Evolutionary conservation across 1,140 invertebrate genomes (phyloP), one percentile per base, ranked within the genome.

Genomic region (Drosophila watanabei): DNA sequence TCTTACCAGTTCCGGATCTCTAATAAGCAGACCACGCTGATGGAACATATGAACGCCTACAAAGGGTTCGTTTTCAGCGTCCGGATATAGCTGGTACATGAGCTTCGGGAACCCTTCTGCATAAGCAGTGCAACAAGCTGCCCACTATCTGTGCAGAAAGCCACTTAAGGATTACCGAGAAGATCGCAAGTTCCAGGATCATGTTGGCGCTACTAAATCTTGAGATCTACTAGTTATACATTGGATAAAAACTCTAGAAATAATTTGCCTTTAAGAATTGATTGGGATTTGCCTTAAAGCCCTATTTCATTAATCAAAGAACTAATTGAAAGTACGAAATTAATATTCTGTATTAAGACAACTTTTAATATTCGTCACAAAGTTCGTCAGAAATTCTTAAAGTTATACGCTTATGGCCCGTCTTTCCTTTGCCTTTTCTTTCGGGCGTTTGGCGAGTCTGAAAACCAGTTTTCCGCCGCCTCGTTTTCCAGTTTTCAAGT

Each of bases 21-120:
- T n/a, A n/a, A n/a, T n/a, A n/a, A n/a, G 82, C 45, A 95, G 48
- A 4, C 85, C 91, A 0, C 95, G 95, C 33, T 91, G 77, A 24
- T 92, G 78, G n/a, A 94, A 92, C n/a, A n/a, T n/a, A n/a, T n/a
- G n/a, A n/a, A n/a, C n/a, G 30, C 94, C 94, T 33, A 94, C 87
- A 62, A 93, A 79, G 4, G 92, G 91, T 33, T 88, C 41, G 48
- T 81, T 70, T 20, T 54, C 41, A 0, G 84, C 90, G 2, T 72
- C 69, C 28, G 91, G 70, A 82, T 92, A 92, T 2, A 92, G 59
- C 8, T 86, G 59, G 3, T 37, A 45, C 9, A 91, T 79, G 20
- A 85, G 80, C 2, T 90, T 81, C 4, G 90, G n/a, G 16, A 86
- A 73, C 75, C 87, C 3, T 32, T 75, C 0, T 57, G 61, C 80